phyloP scores from a whole-genome alignment of 2,888 invertebrate species.

The Crocallis elinguaria region DNA sequence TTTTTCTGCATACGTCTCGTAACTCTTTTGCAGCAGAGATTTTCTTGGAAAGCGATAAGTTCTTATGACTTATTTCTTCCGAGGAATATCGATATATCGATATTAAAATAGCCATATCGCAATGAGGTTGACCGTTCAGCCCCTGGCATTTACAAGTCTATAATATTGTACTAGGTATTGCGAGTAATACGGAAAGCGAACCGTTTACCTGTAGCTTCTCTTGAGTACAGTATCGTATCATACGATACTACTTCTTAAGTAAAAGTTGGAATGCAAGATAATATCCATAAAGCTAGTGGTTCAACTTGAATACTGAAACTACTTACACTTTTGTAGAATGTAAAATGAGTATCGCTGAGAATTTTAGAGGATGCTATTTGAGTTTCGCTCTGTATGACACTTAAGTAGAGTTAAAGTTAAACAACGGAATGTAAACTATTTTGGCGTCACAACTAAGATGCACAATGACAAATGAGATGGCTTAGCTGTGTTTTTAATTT shows the following conservation, averaged over 20 bases:
- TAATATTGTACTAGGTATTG: not conserved
- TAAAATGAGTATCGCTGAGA: slow-evolving; percentile 5
- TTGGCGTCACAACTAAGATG: too few species aligned
- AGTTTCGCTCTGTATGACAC: not conserved
- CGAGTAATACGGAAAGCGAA: not conserved
- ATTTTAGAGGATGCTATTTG: slow-evolving; percentile 8
- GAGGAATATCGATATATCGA: not conserved
- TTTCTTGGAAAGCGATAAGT: too few species aligned
- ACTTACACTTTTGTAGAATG: slow-evolving; percentile 8
- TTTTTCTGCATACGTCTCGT: too few species aligned
- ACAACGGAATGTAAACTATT: not conserved
- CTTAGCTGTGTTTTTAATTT: too few species aligned
- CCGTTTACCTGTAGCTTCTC: slow-evolving; percentile 24
- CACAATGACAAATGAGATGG: too few species aligned
- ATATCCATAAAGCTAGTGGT: slow-evolving; percentile 17
- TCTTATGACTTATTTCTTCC: too few species aligned
- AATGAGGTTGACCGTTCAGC: not conserved
- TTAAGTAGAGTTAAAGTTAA: not conserved
- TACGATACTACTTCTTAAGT: slow-evolving; percentile 10
- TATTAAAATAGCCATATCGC: slow-evolving; percentile 1
- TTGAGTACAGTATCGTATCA: not conserved
- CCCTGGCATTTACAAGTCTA: not conserved
- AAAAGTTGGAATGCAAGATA: slow-evolving; percentile 13
- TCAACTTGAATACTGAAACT: slow-evolving; percentile 5
- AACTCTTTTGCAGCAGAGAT: too few species aligned